A percentile compares a stretch with the other conserved stretches of the same genome.
Conservation (phyloP, 2,797 vertebrate genomes). For the Cercopithecus mitis region DNA sequence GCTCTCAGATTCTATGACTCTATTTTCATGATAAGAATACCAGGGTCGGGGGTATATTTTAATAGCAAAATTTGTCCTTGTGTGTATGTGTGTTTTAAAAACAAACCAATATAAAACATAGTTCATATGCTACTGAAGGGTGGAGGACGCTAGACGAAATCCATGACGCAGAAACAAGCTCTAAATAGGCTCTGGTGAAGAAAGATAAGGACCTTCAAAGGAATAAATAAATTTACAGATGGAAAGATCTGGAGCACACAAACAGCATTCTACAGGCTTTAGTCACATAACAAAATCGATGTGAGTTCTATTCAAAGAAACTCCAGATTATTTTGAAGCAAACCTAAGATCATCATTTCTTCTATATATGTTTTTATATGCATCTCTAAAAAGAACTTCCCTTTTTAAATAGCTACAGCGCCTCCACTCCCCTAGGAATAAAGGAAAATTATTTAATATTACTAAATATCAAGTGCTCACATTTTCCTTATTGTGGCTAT, state of each 20-base stretch:
- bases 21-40: neutral
- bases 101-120: constrained; percentile 36
- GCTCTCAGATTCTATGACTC: constrained; percentile 8
- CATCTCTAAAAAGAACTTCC: neutral
- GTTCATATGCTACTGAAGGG: constrained; percentile 5
- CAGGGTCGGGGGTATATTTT: neutral
- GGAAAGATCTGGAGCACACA: neutral
- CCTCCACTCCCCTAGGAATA: neutral
- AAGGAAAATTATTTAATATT: neutral
- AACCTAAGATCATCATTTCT: constrained; percentile 31
- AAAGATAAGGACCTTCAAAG: constrained; percentile 45
- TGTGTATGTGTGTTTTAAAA: neutral
- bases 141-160: constrained; percentile 19
- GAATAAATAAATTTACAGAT: neutral
- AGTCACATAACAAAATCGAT: neutral
- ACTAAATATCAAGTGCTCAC: neutral
- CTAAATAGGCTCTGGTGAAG: neutral
- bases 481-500: neutral
- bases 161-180: constrained; percentile 41
- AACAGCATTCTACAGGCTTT: neutral
- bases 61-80: constrained; percentile 21
- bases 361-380: neutral
- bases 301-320: constrained; percentile 13
- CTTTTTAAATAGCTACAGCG: neutral
- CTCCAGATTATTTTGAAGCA: constrained; percentile 12